Percentiles rank a stretch among this genome's conserved stretches.
phyloP scores from a whole-genome alignment of 2,113 vertebrate species.

The Uria lomvia region DNA sequence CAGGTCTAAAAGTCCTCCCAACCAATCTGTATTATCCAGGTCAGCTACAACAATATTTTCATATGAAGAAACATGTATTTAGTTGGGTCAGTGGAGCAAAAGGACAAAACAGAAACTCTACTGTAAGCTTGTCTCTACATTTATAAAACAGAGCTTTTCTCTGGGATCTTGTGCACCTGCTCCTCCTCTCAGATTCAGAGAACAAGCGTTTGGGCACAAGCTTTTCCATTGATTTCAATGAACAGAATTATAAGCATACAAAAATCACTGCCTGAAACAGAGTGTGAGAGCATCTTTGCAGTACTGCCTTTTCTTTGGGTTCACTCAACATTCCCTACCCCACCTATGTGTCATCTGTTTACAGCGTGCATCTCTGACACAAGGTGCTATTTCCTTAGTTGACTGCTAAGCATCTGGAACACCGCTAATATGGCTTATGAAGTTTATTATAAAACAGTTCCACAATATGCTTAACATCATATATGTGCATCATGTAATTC shows the following conservation, averaged over 20 bases:
- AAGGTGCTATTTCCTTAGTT: not conserved
- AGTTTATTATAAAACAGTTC: not conserved
- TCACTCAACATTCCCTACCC: not conserved
- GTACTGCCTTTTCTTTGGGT: not conserved
- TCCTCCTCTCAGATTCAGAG: not conserved
- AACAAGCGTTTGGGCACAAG: not conserved
- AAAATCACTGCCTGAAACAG: not conserved
- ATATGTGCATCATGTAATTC: not conserved
- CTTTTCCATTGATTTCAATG: not conserved
- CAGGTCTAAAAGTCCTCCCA: not conserved
- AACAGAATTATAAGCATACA: not conserved
- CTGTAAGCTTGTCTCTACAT: not conserved
- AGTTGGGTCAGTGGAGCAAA: not conserved
- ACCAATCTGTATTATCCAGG: not conserved
- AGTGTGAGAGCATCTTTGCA: not conserved
- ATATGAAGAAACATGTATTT: not conserved
- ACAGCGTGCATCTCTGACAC: not conserved
- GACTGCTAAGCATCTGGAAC: not conserved
- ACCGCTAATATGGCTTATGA: not conserved
- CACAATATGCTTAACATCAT: not conserved
- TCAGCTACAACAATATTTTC: not conserved
- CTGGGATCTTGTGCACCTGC: not conserved
- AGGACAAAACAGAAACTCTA: not conserved
- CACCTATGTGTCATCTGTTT: not conserved
- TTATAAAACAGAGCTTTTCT: not conserved